phyloP scores from a whole-genome alignment of 2,113 vertebrate genomes.

The Erinaceus europaeus region DNA sequence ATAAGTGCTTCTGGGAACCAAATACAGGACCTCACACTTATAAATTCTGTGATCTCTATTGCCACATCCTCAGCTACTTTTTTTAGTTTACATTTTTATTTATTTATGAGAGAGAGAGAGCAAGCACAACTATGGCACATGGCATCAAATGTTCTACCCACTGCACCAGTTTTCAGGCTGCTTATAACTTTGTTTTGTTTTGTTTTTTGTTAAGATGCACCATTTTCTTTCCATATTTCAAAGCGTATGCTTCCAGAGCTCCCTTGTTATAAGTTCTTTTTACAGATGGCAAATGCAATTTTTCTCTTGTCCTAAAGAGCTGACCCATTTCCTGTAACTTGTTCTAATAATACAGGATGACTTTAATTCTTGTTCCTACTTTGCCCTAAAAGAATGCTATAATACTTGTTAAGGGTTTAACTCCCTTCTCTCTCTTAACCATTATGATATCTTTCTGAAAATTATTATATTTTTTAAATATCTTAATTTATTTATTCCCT shows the following conservation, averaged over 20 bases:
- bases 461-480: no score
- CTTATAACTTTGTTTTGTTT: neutral
- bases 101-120: no score
- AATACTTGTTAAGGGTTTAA: conserved; percentile 38
- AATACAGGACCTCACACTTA: no score
- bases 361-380: conserved; percentile 63
- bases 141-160: no score
- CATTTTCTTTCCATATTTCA: conserved; percentile 31
- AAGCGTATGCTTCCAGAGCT: neutral
- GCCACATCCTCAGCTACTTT: no score
- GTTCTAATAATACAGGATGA: conserved; percentile 71
- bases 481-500: no score
- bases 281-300: conserved; percentile 47
- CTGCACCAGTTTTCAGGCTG: no score
- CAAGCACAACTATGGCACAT: no score
- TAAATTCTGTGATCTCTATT: no score
- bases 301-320: conserved; percentile 66
- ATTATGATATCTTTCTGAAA: conserved; percentile 30
- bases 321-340: conserved; percentile 72
- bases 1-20: no score
- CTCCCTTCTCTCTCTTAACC: neutral
- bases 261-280: conserved; percentile 10
- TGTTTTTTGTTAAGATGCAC: neutral
- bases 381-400: conserved; percentile 59
- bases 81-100: no score